Conservation (phyloP, 2,888 invertebrate species). For the Tenodera sinensis region DNA sequence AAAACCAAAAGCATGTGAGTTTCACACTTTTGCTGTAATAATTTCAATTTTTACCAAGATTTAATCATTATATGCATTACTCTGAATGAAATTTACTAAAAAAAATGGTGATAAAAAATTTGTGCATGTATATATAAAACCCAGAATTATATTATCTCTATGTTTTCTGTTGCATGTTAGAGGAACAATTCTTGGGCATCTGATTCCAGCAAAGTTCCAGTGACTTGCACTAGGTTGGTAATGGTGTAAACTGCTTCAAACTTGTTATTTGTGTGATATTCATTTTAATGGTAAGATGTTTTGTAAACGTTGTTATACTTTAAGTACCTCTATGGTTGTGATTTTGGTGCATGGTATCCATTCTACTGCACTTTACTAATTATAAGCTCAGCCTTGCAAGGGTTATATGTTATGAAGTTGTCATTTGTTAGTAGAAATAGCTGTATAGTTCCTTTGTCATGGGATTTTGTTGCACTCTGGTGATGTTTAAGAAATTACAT, state of each 20-base stretch:
- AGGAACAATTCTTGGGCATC: not conserved
- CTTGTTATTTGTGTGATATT: constrained; percentile 12
- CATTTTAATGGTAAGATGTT: not conserved
- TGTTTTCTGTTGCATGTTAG: too few relatives aligned
- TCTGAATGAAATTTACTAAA: not conserved
- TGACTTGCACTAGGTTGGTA: not conserved
- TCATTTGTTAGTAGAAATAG: not conserved
- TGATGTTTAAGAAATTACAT: too few relatives aligned
- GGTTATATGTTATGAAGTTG: not conserved
- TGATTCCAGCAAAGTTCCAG: not conserved
- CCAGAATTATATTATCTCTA: not conserved
- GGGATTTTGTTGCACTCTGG: too few relatives aligned
- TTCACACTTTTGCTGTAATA: not conserved
- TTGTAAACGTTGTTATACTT: not conserved
- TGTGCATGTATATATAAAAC: not conserved
- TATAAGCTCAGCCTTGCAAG: not conserved
- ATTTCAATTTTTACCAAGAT: not conserved
- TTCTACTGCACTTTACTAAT: not conserved
- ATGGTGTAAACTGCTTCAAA: not conserved
- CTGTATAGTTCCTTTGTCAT: too few relatives aligned
- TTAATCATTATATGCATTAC: not conserved
- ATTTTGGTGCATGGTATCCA: constrained; percentile 10
- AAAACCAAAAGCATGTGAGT: not conserved
- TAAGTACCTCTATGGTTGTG: constrained; percentile 12
- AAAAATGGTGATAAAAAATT: not conserved